Percentiles rank a stretch among this genome's conserved stretches.
These are phyloP conservation scores for Nephrotoma appendiculata DNA, from an alignment of 2,888 invertebrate species.

Conservation along the genomic window DNA sequence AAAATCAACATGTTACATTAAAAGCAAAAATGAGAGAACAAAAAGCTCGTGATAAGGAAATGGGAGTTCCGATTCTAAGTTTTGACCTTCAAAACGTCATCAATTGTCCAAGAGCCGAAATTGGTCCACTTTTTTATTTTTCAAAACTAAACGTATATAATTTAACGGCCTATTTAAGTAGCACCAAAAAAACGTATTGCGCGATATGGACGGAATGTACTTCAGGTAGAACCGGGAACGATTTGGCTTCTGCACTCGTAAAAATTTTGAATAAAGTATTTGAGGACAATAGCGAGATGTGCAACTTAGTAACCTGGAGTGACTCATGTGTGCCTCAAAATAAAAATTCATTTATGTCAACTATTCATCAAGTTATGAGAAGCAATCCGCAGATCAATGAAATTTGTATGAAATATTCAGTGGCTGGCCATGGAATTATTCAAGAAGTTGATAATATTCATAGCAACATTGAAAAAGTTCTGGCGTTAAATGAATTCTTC, in stretches of 20 bases:
- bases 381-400: neutral
- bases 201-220: neutral
- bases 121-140: no score
- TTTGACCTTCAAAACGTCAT: no score
- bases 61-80: no score
- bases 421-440: no score
- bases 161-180: neutral
- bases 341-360: neutral
- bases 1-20: no score
- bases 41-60: no score
- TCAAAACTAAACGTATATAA: neutral
- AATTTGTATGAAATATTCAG: no score
- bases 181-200: neutral
- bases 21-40: no score
- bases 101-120: no score
- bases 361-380: neutral
- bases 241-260: neutral
- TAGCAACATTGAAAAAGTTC: no score
- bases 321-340: neutral
- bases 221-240: neutral
- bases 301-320: neutral
- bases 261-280: neutral
- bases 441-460: no score
- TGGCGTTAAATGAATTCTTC: no score
- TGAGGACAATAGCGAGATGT: neutral